Percentiles rank a stretch among this genome's conserved stretches.
phyloP scores from a whole-genome alignment of 23 tunicate genomes.

The Trididemnum miniatum region DNA sequence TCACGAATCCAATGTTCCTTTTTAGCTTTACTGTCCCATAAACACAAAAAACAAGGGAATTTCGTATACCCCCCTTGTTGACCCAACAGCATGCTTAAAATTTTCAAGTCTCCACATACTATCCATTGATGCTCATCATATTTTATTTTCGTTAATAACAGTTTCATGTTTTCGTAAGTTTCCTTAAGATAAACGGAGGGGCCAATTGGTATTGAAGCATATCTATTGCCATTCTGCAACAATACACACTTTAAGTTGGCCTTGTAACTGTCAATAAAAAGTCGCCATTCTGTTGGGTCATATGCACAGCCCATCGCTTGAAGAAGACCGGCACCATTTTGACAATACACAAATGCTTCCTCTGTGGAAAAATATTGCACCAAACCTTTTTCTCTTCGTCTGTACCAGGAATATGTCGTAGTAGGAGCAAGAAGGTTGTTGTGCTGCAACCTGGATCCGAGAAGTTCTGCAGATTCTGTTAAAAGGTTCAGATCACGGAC shows the following conservation, averaged over 20 bases:
- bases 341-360: too few species aligned
- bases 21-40: constrained; percentile 18
- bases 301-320: constrained; percentile 20
- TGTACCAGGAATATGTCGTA: constrained; percentile 17
- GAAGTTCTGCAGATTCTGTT: constrained; percentile 23
- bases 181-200: constrained; percentile 20
- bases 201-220: constrained; percentile 19
- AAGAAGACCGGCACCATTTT: not conserved
- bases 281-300: constrained; percentile 20
- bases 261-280: constrained; percentile 12
- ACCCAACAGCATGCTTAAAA: constrained; percentile 15
- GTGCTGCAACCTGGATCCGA: constrained; percentile 23
- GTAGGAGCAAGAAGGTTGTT: constrained; percentile 16
- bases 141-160: constrained; percentile 4
- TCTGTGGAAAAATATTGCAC: constrained; percentile 6
- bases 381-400: constrained; percentile 21
- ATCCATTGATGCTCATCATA: constrained; percentile 2
- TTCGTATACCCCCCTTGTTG: constrained; percentile 13
- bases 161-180: constrained; percentile 22
- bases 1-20: constrained; percentile 7
- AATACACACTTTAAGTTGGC: constrained; percentile 25
- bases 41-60: constrained; percentile 15
- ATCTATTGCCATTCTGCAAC: constrained; percentile 22
- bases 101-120: constrained; percentile 28
- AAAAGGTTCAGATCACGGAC: constrained; percentile 13